Percentiles rank a stretch among this genome's conserved stretches.
phyloP scores from a whole-genome alignment of 2,888 invertebrate genomes.

The Acrobasis suavella region DNA sequence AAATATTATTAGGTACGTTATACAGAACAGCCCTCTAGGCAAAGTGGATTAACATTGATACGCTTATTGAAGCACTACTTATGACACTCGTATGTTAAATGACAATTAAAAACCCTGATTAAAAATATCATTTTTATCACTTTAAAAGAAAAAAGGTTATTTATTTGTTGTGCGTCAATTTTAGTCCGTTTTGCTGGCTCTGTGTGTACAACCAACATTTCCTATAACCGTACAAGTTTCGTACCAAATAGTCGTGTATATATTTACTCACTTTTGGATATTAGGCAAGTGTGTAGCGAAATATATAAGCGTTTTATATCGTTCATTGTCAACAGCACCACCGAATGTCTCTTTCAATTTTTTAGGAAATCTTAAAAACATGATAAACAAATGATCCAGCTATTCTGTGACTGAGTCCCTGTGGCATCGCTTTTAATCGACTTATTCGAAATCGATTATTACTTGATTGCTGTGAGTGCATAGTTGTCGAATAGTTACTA shows the following conservation, averaged over 20 bases:
- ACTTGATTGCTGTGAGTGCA: no score
- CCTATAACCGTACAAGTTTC: constrained; percentile 23
- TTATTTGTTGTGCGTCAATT: not conserved
- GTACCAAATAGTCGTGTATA: constrained; percentile 20
- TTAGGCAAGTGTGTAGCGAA: constrained; percentile 35
- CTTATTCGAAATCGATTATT: no score
- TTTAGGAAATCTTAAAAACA: no score
- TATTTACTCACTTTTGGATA: constrained; percentile 24
- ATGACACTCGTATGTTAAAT: not conserved
- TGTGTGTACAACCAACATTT: constrained; percentile 21
- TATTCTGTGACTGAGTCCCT: no score
- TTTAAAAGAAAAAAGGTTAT: no score
- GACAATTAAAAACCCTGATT: not conserved
- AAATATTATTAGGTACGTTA: constrained; percentile 2
- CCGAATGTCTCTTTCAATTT: not conserved
- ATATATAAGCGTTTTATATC: constrained; percentile 45
- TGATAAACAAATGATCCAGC: no score
- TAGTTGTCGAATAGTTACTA: no score
- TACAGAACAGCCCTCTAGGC: not conserved
- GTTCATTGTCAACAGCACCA: constrained; percentile 28
- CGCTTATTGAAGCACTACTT: not conserved
- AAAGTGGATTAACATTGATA: not conserved
- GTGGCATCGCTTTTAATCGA: no score
- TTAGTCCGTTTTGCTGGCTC: constrained; percentile 14
- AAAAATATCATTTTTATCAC: no score